A percentile compares a stretch with the other conserved stretches of the same genome.
Evolutionary conservation across 1,140 invertebrate genomes (phyloP).

Genomic region (Drosophila triauraria): DNA sequence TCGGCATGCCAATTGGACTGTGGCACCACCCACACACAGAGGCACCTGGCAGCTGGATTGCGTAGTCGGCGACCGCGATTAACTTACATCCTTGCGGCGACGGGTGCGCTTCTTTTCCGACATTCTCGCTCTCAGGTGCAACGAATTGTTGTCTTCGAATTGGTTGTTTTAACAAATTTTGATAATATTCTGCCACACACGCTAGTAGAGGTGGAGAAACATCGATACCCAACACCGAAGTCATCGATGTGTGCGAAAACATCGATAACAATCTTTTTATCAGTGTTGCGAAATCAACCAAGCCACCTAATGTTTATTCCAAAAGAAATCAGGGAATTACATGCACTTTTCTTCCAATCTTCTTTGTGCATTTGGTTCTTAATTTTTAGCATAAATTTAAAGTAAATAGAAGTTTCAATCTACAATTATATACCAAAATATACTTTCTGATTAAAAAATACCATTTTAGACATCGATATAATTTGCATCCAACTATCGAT

Average conservation of each 20-base stretch:
- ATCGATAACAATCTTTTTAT: neutral
- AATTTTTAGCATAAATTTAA: neutral
- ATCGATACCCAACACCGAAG: neutral
- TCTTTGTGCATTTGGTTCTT: neutral
- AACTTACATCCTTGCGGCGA: constrained; percentile 84
- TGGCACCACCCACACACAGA: constrained; percentile 22
- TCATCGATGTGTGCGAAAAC: constrained; percentile 10
- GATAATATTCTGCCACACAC: constrained; percentile 71
- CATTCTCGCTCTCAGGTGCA: constrained; percentile 50
- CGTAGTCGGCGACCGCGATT: constrained; percentile 5
- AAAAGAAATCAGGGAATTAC: neutral
- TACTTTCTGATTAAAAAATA: neutral
- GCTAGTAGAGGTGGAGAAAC: constrained; percentile 33
- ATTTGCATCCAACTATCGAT: neutral
- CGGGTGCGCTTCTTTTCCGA: constrained; percentile 84
- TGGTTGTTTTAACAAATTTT: constrained; percentile 57
- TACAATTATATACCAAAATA: neutral
- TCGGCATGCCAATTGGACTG: constrained; percentile 60
- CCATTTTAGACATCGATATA: neutral
- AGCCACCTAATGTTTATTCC: no score
- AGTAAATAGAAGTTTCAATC: neutral
- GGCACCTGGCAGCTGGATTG: neutral
- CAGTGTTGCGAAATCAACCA: neutral
- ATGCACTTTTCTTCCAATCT: neutral
- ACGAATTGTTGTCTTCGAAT: constrained; percentile 30